Base-by-base conservation (phyloP, 2,888 invertebrate genomes). In the Agriotes lineatus region DNA sequence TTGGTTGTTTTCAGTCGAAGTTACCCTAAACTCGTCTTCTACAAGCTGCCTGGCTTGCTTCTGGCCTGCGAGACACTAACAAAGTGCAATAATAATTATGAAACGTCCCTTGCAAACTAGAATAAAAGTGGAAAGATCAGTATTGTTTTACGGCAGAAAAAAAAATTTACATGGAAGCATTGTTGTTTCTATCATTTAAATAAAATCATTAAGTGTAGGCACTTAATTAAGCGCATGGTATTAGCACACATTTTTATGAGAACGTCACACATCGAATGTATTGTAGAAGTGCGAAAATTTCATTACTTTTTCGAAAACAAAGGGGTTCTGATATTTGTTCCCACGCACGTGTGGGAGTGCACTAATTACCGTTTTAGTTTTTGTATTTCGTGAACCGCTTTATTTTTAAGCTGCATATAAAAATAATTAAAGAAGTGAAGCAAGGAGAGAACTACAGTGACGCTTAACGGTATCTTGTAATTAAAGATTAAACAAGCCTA, bases 211-310 rank as follows among this genome's bases (percentile, higher is more conserved):
- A 33, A 52, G 18, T 16, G 30, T 33, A 19, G 50, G 50, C 30
- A 25, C 25, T 25, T 25, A 50, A 50, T 50, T 50, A 16, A 16
- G 16, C 16, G 52, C n/a, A 52, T 33, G 1, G 33, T 52, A 33
- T 33, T 33, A 52, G 50, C 30, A 30, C 52, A 52, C 16, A 25
- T 52, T 52, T 52, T 52, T 52, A 30, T 35, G 52, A 33, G 52
- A 52, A 52, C 52, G 18, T 10, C 52, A 50, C n/a, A 10, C 22
- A 2, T 6, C 25, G 9, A 19, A 14, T 12, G 9, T 35, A 52
- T 52, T 52, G 52, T 52, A 22, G 20, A 52, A 52, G 52, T 52
- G 35, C 33, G 52, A 52, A 52, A 33, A 33, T 52, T 52, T 19
- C 52, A 52, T 52, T 45, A 14, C 1, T 12, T 52, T 52, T 33